A percentile compares a stretch with the other conserved stretches of the same genome.
Evolutionary conservation across 2,113 vertebrate genomes (phyloP).

Genomic region (Pycnonotus jocosus): DNA sequence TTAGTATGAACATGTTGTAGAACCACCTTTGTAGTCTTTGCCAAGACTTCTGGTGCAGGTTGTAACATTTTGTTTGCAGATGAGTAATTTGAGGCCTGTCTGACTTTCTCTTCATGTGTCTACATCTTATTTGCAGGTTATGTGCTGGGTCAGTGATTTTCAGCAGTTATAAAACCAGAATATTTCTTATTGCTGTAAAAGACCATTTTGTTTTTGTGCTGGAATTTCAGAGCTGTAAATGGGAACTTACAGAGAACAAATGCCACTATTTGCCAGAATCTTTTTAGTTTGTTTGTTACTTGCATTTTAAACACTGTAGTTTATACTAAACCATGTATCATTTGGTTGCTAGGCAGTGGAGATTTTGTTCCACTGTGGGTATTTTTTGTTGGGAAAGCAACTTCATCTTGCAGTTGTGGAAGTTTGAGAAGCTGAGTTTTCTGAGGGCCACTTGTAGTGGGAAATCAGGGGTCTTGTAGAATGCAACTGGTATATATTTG

Average conservation of each 20-base stretch:
- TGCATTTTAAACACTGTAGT: neutral
- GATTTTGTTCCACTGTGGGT: neutral
- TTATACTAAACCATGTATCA: neutral
- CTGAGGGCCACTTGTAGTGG: neutral
- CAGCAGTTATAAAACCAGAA: neutral
- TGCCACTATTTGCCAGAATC: neutral
- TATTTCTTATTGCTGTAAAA: neutral
- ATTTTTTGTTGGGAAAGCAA: neutral
- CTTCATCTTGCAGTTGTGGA: neutral
- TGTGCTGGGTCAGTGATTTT: neutral
- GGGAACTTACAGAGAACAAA: neutral
- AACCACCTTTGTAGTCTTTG: neutral
- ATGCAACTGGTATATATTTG: neutral
- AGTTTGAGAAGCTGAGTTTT: neutral
- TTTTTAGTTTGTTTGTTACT: neutral
- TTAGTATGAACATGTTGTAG: neutral
- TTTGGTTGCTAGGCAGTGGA: neutral
- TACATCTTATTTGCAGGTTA: neutral
- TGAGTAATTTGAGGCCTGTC: neutral
- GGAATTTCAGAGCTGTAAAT: neutral
- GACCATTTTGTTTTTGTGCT: neutral
- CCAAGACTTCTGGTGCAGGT: neutral
- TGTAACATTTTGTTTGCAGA: neutral
- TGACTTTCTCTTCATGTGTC: neutral
- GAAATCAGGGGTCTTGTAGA: neutral